These are phyloP conservation scores for Fistularia tabacaria DNA, from an alignment of 2,797 vertebrate species.

Conservation along the genomic window DNA sequence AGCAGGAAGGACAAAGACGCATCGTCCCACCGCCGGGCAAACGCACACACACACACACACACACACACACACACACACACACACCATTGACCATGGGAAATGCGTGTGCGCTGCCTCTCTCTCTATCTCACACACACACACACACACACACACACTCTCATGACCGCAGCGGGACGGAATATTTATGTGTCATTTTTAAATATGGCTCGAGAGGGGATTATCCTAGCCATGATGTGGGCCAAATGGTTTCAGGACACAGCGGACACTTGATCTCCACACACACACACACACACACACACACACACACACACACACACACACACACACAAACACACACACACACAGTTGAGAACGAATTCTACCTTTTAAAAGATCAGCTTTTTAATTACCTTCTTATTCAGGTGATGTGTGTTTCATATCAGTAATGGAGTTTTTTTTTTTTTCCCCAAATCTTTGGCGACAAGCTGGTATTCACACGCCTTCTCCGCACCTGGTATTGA, in stretches of 20 bases:
- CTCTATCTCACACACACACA: too few species aligned
- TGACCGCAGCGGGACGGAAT: conserved; percentile 32
- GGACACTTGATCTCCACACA: conserved; percentile 31
- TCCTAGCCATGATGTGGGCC: conserved; percentile 28
- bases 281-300: conserved; percentile 14
- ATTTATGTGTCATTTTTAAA: conserved; percentile 63
- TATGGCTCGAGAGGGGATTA: conserved; percentile 61
- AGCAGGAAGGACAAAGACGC: conserved; percentile 67
- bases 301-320: conserved; percentile 16
- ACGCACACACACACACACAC: conserved; percentile 26
- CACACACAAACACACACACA: conserved; percentile 14
- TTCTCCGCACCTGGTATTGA: too few species aligned
- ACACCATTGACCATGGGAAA: conserved; percentile 7
- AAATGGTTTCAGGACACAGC: conserved; percentile 41
- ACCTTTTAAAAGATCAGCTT: conserved; percentile 8
- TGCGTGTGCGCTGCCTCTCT: too few species aligned
- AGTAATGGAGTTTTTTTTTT: background rate
- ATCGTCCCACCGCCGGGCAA: conserved; percentile 52
- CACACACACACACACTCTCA: conserved; percentile 11
- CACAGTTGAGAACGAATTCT: conserved; percentile 3
- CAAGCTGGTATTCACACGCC: too few species aligned
- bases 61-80: conserved; percentile 17
- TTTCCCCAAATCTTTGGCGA: too few species aligned
- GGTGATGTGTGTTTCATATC: background rate
- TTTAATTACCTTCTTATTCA: background rate